A percentile compares a stretch with the other conserved stretches of the same genome.
These are phyloP conservation scores for Uropetala carovei DNA, from an alignment of 2,888 invertebrate species.

Conservation along the genomic window DNA sequence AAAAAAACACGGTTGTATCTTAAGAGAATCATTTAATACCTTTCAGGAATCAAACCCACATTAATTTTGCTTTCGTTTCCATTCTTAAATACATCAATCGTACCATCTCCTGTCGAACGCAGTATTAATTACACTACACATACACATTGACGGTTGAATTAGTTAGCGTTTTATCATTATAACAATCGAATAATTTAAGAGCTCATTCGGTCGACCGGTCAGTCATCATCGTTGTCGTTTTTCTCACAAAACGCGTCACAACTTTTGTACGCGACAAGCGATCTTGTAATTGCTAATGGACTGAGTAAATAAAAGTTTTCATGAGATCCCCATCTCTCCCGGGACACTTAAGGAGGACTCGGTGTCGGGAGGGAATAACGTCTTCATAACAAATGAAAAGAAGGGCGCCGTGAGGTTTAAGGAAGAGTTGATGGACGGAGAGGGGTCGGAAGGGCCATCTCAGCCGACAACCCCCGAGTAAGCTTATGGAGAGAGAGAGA, in stretches of 20 bases:
- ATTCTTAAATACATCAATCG: not conserved
- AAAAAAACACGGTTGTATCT: not conserved
- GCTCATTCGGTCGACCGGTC: not conserved
- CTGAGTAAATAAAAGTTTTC: not conserved
- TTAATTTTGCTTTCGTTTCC: not conserved
- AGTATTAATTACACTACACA: conserved; percentile 20
- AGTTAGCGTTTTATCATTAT: not conserved
- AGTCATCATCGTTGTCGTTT: not conserved
- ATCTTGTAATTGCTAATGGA: conserved; percentile 22
- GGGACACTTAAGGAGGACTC: not conserved
- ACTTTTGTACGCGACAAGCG: conserved; percentile 19
- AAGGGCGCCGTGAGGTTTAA: not conserved
- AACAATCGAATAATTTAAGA: conserved; percentile 24
- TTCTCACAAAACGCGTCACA: not conserved
- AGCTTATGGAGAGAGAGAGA: too few species aligned
- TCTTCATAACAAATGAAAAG: not conserved
- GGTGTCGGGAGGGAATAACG: not conserved
- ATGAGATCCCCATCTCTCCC: not conserved
- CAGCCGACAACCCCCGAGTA: not conserved
- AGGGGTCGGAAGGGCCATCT: not conserved
- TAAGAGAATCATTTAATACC: not conserved
- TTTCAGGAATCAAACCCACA: not conserved
- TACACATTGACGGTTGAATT: not conserved
- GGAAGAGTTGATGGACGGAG: not conserved
- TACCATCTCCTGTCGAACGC: not conserved